These are phyloP conservation scores for Aplodontia rufa DNA, from an alignment of 2,113 vertebrate genomes.

Conservation along the genomic window DNA sequence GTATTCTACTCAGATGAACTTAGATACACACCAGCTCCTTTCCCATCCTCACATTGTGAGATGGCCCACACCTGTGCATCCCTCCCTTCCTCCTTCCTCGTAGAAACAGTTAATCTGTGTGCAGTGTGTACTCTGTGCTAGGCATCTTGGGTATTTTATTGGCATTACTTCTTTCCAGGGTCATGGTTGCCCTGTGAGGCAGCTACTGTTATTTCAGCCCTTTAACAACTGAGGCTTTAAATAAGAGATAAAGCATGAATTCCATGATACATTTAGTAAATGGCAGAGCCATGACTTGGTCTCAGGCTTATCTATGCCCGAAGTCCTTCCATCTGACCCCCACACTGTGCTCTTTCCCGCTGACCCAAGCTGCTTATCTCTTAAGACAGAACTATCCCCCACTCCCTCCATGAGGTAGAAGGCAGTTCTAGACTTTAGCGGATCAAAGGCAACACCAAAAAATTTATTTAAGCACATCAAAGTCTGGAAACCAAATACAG, in stretches of 20 bases:
- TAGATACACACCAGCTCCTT: background rate
- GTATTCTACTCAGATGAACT: background rate
- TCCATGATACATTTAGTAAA: background rate
- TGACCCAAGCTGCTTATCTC: background rate
- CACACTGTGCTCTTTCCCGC: background rate
- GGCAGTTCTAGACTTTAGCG: background rate
- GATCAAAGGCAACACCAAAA: constrained; percentile 67
- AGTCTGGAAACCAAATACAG: constrained; percentile 59
- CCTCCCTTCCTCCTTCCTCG: background rate
- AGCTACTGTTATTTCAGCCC: background rate
- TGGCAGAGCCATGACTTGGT: background rate
- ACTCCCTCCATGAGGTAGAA: background rate
- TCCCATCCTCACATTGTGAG: background rate
- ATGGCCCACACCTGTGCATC: background rate
- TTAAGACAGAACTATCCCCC: background rate
- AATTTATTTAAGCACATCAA: constrained; percentile 63
- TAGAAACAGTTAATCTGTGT: background rate
- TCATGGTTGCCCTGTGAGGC: background rate
- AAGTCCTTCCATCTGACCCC: background rate
- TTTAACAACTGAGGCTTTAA: background rate
- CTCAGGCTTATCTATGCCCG: background rate
- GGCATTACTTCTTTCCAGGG: background rate
- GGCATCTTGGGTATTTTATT: background rate
- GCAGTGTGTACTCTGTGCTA: background rate
- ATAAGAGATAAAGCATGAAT: background rate